phyloP scores from a whole-genome alignment of 2,797 vertebrate genomes.

The Astyanax mexicanus region DNA sequence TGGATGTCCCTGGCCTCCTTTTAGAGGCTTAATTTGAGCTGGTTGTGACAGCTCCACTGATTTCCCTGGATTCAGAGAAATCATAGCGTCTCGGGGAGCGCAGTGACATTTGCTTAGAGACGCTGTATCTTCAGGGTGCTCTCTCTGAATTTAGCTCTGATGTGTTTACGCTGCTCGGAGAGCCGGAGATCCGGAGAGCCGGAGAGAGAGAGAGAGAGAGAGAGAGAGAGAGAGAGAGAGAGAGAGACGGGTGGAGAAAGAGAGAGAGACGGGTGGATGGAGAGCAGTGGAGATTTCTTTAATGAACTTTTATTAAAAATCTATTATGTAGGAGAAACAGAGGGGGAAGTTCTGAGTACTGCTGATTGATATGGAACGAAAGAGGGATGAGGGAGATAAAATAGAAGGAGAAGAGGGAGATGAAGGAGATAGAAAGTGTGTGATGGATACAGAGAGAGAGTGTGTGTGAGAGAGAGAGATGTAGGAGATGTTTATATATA shows the following conservation, averaged over 20 bases:
- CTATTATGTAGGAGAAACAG: not conserved
- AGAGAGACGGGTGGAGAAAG: not conserved
- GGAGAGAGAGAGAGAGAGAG: not conserved
- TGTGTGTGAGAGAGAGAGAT: constrained; percentile 6
- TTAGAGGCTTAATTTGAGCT: not conserved
- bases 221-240: too few species aligned
- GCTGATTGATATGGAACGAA: not conserved
- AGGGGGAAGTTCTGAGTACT: not conserved
- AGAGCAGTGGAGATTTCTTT: not conserved
- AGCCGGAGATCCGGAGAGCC: too few species aligned
- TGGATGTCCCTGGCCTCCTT: not conserved
- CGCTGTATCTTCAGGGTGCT: not conserved
- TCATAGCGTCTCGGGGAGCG: not conserved
- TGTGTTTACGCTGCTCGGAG: constrained; percentile 5
- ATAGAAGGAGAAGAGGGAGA: not conserved
- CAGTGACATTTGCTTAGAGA: constrained; percentile 2
- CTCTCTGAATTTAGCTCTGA: constrained; percentile 2
- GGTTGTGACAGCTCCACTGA: not conserved
- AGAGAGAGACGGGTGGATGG: not conserved
- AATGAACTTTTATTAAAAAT: constrained; percentile 17
- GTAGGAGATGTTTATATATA: not conserved
- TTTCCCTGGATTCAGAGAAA: not conserved
- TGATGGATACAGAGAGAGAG: too few species aligned
- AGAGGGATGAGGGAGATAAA: not conserved
- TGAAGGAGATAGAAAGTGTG: not conserved